Base-by-base conservation (phyloP, 2,797 vertebrate genomes). In the Cossypha heuglini region DNA sequence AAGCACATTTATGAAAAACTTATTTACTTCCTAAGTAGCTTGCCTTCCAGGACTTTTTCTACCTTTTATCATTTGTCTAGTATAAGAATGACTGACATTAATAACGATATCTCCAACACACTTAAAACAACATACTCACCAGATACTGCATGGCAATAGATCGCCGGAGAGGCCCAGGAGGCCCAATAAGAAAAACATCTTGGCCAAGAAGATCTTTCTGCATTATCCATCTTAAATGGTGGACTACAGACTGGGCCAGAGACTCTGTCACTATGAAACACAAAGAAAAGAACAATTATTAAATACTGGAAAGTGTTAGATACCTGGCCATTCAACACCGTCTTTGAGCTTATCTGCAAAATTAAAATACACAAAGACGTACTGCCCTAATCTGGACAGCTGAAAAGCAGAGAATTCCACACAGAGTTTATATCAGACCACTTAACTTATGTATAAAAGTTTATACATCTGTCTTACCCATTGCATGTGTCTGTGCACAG, bases 191-290 rank as follows among this genome's bases (percentile, higher is more conserved):
- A 94, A 99, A 99, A 55, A 99, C 97, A 79, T 99, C 99, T 97
- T 99, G 99, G 17, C 99, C 99, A 90, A 99, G 94, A 86, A 99
- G 98, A 86, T 99, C 99, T 95, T 99, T 99, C 96, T 99, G 99
- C 99, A 99, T 99, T 86, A 99, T 99, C 99, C 99, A 99, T 98
- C 99, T 98, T 37, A 99, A 98, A 96, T 99, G 99, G 57, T 99
- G 98, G 90, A 97, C 97, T 45, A 99, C 97, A 21, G 98, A 98
- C 67, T 99, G 99, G 9, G 98, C 97, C 84, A 99, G n/a, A 31
- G 98, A 97, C 45, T 99, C 98, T 88, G 98, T 98, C 97, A 99
- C 99, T 98, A 86, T 8, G 59, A 68, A 88, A 69, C 77, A 94
- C 54, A 90, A 72, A 81, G 62, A 12, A 18, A 84, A 69, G 14